Percentiles rank a stretch among this genome's conserved stretches.
Evolutionary conservation across 1,140 invertebrate genomes (phyloP).

Genomic region (Chironomus tepperi): DNA sequence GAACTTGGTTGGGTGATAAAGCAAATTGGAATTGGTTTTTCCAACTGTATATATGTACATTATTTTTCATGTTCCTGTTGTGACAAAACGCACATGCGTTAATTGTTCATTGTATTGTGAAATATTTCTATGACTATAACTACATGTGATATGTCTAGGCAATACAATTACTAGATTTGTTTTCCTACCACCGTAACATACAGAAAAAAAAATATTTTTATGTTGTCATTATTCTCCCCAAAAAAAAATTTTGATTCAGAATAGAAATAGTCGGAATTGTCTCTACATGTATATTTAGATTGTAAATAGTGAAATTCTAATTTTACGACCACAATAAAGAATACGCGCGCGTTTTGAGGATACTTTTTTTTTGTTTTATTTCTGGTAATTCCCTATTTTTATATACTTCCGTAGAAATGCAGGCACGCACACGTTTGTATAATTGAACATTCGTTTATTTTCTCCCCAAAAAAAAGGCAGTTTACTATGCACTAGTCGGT

Average conservation of each 20-base stretch:
- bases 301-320: conserved; percentile 18
- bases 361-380: neutral
- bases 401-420: conserved; percentile 7
- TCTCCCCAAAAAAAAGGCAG: neutral
- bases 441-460: neutral
- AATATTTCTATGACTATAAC: neutral
- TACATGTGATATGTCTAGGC: too few relatives aligned
- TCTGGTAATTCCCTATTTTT: neutral
- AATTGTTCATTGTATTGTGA: conserved; percentile 17
- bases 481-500: too few relatives aligned
- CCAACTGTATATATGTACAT: neutral
- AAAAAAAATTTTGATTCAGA: neutral
- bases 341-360: neutral
- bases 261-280: neutral
- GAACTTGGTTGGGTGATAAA: neutral
- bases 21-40: conserved; percentile 1
- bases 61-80: neutral
- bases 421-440: neutral
- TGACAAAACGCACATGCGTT: conserved; percentile 17
- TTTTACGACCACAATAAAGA: conserved; percentile 15
- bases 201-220: neutral
- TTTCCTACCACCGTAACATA: neutral
- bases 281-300: too few relatives aligned
- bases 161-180: neutral
- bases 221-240: neutral